Conservation (phyloP, 2,888 invertebrate species). For the Lepetodrilus schrolli region DNA sequence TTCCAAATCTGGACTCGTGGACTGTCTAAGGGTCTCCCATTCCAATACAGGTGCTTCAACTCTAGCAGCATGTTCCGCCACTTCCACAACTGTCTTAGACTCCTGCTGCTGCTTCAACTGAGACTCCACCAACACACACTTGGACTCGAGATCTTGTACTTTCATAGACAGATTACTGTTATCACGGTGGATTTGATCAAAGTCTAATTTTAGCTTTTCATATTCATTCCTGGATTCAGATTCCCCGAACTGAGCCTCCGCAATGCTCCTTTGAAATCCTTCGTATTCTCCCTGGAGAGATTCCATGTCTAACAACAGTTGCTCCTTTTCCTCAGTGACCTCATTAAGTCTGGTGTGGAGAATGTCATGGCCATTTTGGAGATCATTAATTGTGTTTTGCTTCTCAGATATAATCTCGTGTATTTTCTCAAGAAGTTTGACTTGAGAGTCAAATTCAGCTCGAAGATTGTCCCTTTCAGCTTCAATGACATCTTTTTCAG, state of each 20-base stretch:
- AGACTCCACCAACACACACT: too few species aligned
- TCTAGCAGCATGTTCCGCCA: neutral
- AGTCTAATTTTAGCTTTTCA: neutral
- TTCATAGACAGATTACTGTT: neutral
- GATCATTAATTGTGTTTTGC: conserved; percentile 30
- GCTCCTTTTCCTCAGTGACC: conserved; percentile 36
- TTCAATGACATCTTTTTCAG: conserved; percentile 51
- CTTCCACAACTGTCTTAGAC: neutral
- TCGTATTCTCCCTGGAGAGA: conserved; percentile 47
- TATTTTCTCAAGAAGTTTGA: conserved; percentile 35
- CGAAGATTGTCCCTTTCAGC: conserved; percentile 45
- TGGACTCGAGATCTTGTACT: neutral
- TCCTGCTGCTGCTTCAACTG: neutral
- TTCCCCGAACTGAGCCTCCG: conserved; percentile 41
- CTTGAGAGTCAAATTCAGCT: conserved; percentile 32
- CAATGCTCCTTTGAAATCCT: conserved; percentile 41
- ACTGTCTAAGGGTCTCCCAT: conserved; percentile 22
- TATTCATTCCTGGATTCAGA: conserved; percentile 32
- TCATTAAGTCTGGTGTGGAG: conserved; percentile 15
- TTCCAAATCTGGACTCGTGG: neutral
- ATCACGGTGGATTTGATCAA: neutral
- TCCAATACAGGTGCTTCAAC: neutral
- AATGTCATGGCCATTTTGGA: conserved; percentile 32
- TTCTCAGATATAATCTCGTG: conserved; percentile 37
- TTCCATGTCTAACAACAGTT: conserved; percentile 45